phyloP scores from a whole-genome alignment of 2,797 vertebrate species.

The Kryptopterus vitreolus region DNA sequence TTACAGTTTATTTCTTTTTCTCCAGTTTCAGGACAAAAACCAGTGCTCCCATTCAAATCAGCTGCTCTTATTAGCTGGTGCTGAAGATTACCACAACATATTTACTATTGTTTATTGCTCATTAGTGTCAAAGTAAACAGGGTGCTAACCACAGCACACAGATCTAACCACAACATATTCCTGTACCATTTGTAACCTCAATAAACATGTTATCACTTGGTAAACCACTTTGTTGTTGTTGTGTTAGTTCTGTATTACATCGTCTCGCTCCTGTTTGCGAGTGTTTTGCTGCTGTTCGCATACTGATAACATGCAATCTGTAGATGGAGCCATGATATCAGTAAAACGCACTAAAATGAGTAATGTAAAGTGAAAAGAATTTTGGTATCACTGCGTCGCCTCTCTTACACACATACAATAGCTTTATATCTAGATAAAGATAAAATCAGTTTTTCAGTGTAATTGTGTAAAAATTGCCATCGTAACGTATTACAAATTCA shows the following conservation, averaged over 20 bases:
- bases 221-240: not conserved
- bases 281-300: not conserved
- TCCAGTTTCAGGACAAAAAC: not conserved
- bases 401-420: not conserved
- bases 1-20: not conserved
- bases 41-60: not conserved
- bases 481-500: not conserved
- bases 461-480: not conserved
- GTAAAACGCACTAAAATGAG: not conserved
- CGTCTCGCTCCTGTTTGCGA: not conserved
- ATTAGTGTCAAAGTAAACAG: constrained; percentile 12
- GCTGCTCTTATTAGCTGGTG: not conserved
- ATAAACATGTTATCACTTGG: not conserved
- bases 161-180: not conserved
- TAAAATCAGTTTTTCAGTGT: constrained; percentile 3
- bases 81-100: not conserved
- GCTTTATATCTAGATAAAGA: constrained; percentile 24
- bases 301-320: not conserved
- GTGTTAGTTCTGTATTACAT: not conserved
- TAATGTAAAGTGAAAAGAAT: constrained; percentile 1
- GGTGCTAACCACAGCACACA: too few species aligned
- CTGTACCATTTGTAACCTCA: not conserved
- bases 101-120: constrained; percentile 8
- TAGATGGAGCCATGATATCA: constrained; percentile 32
- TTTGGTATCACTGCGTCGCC: not conserved